Evolutionary conservation across 2,888 invertebrate species (phyloP).

Genomic region (Iphiclides podalirius): DNA sequence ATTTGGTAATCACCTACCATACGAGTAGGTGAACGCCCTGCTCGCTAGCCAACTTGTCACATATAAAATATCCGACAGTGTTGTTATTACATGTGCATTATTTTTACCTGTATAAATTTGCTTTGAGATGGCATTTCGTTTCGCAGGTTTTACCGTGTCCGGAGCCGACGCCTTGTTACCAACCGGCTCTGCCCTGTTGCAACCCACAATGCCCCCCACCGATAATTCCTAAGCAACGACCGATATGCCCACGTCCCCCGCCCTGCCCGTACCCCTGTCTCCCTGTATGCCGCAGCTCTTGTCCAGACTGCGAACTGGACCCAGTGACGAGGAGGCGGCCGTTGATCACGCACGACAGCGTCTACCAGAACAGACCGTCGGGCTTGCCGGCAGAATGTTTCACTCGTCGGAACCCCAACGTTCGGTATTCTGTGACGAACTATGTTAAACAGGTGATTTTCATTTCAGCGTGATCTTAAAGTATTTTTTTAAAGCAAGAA

Average conservation of each 20-base stretch:
- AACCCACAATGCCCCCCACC: constrained; percentile 78
- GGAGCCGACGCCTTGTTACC: constrained; percentile 63
- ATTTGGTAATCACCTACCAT: too few species aligned
- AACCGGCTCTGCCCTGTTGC: constrained; percentile 66
- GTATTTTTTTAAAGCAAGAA: too few species aligned
- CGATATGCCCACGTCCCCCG: constrained; percentile 68
- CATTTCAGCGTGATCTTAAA: too few species aligned
- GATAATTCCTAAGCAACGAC: constrained; percentile 68
- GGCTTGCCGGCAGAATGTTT: constrained; percentile 51
- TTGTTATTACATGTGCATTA: too few species aligned
- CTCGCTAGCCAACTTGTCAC: too few species aligned
- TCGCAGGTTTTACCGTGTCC: constrained; percentile 62
- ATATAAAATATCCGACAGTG: too few species aligned
- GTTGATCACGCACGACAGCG: constrained; percentile 78
- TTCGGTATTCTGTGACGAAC: constrained; percentile 56
- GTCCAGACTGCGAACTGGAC: constrained; percentile 63
- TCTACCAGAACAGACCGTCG: constrained; percentile 57
- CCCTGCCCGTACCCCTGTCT: constrained; percentile 70
- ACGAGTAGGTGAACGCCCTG: too few species aligned
- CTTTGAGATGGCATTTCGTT: too few species aligned
- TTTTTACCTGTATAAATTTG: too few species aligned
- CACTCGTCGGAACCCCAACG: constrained; percentile 46
- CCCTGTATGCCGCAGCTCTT: constrained; percentile 67
- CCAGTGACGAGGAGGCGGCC: constrained; percentile 80
- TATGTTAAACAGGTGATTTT: constrained; percentile 53